A percentile compares a stretch with the other conserved stretches of the same genome.
Evolutionary conservation across 2,797 vertebrate species (phyloP).

Genomic region (Sebastolobus alascanus): DNA sequence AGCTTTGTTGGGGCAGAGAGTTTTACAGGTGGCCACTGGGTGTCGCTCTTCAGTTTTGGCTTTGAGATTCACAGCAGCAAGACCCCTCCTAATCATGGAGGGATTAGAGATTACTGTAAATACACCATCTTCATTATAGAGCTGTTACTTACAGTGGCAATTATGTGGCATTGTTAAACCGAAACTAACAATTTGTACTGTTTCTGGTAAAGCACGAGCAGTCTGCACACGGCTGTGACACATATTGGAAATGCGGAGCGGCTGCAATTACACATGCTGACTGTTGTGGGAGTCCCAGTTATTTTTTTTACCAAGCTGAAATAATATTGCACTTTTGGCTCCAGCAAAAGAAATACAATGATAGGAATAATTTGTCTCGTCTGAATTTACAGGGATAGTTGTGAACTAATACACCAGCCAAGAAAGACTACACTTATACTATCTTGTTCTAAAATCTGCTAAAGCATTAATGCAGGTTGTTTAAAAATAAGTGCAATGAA

Average conservation of each 20-base stretch:
- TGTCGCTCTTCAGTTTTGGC: slow-evolving; percentile 59
- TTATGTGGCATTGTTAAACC: slow-evolving; percentile 6
- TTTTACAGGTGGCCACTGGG: slow-evolving; percentile 53
- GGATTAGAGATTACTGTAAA: slow-evolving; percentile 29
- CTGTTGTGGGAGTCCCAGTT: not conserved
- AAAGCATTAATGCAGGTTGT: not conserved
- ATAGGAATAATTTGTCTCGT: not conserved
- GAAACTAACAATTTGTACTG: slow-evolving; percentile 2
- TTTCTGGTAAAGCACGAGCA: slow-evolving; percentile 9
- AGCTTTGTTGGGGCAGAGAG: not conserved
- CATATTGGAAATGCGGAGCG: not conserved
- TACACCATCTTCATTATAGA: slow-evolving; percentile 16
- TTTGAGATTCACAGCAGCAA: slow-evolving; percentile 12
- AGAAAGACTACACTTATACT: not conserved
- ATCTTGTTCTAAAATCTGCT: not conserved
- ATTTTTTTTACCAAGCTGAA: not conserved
- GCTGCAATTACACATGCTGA: not conserved
- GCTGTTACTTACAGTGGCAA: slow-evolving; percentile 21
- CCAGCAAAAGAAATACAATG: not conserved
- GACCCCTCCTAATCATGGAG: slow-evolving; percentile 1
- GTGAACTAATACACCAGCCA: not conserved
- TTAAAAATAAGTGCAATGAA: not conserved
- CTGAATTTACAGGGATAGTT: not conserved
- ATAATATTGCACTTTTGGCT: not conserved
- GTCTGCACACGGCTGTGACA: not conserved